Conservation (phyloP, 2,888 invertebrate species). For the Ochropleura plecta region DNA sequence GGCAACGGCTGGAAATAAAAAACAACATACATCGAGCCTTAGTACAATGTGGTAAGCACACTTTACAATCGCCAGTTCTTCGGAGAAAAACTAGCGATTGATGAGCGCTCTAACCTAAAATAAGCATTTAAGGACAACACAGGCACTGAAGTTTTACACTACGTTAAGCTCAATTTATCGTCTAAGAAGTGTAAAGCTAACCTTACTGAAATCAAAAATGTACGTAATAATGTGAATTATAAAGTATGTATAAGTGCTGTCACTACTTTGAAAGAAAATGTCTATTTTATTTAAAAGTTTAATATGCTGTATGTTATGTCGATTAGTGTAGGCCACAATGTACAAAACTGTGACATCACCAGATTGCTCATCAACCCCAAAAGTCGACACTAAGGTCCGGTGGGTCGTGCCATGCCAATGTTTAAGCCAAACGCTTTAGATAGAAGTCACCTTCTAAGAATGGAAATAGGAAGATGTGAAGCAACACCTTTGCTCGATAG, state of each 20-base stretch:
- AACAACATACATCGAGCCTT: slow-evolving; percentile 91
- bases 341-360: slow-evolving; percentile 79
- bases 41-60: slow-evolving; percentile 86
- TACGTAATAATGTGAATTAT: slow-evolving; percentile 65
- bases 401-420: slow-evolving; percentile 89
- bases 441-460: slow-evolving; percentile 85
- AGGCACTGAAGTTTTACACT: slow-evolving; percentile 67
- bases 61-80: slow-evolving; percentile 80
- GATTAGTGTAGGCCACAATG: slow-evolving; percentile 77
- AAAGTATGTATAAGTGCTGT: slow-evolving; percentile 71
- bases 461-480: slow-evolving; percentile 85
- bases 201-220: slow-evolving; percentile 68
- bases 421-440: slow-evolving; percentile 88
- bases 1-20: slow-evolving; percentile 91
- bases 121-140: slow-evolving; percentile 86
- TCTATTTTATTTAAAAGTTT: slow-evolving; percentile 60
- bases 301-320: slow-evolving; percentile 66
- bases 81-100: slow-evolving; percentile 80
- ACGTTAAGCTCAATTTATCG: slow-evolving; percentile 60
- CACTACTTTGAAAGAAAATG: slow-evolving; percentile 66
- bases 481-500: slow-evolving; percentile 88
- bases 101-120: slow-evolving; percentile 79
- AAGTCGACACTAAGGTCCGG: slow-evolving; percentile 81
- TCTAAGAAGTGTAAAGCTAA: slow-evolving; percentile 71
- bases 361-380: slow-evolving; percentile 73